Percentiles rank a stretch among this genome's conserved stretches.
Evolutionary conservation across 2,888 invertebrate genomes (phyloP).

Genomic region (Hyposoter dolosus): DNA sequence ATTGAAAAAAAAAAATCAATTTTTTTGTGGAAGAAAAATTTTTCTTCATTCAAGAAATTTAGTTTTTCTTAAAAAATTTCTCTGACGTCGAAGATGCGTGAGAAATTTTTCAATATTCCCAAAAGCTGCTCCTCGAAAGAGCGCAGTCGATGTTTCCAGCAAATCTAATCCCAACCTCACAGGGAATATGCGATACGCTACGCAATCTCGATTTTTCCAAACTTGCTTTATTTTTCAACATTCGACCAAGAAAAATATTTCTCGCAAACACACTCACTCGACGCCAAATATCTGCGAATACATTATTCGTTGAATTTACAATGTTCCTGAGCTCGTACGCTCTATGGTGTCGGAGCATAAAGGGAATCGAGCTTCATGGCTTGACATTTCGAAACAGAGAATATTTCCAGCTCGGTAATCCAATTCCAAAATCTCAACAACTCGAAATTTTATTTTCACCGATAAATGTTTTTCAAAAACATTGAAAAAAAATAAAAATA

Average conservation of each 20-base stretch:
- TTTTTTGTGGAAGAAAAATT: too few relatives aligned
- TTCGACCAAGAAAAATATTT: neutral
- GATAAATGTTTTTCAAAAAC: too few relatives aligned
- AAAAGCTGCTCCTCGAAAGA: neutral
- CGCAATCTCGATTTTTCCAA: slow-evolving; percentile 32
- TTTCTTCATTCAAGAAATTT: too few relatives aligned
- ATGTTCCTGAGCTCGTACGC: neutral
- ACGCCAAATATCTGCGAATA: neutral
- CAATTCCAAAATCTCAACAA: too few relatives aligned
- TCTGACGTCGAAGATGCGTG: too few relatives aligned
- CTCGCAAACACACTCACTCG: neutral
- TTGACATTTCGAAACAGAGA: neutral
- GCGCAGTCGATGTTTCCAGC: neutral
- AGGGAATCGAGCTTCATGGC: neutral
- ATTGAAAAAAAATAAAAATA: too few relatives aligned
- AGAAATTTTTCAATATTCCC: too few relatives aligned
- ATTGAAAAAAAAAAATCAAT: too few relatives aligned
- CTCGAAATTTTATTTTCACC: too few relatives aligned
- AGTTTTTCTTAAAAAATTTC: too few relatives aligned
- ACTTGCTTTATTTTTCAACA: slow-evolving; percentile 1
- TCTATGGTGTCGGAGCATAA: neutral
- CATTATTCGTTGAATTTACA: slow-evolving; percentile 13
- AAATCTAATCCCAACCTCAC: slow-evolving; percentile 29
- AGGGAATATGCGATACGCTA: slow-evolving; percentile 44
- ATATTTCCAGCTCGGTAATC: too few relatives aligned